These are phyloP conservation scores for Perca fluviatilis DNA, from an alignment of 2,113 vertebrate species.

Conservation along the genomic window DNA sequence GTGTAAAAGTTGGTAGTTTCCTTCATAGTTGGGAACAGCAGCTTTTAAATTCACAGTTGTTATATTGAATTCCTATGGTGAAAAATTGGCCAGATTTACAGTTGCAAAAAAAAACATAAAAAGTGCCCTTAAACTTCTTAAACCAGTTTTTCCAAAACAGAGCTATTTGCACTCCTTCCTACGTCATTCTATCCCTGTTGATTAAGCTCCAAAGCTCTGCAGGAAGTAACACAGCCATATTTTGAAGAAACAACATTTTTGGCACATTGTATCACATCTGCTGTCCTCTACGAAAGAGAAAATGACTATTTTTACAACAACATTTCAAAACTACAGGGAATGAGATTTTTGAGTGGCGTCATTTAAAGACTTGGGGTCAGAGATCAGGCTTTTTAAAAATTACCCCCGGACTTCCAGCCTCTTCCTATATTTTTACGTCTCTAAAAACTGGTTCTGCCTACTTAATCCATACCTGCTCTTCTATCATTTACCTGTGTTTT, in stretches of 20 bases:
- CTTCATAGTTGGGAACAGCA: background rate
- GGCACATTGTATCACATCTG: background rate
- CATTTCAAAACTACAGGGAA: background rate
- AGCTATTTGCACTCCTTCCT: background rate
- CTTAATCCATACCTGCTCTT: background rate
- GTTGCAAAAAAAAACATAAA: background rate
- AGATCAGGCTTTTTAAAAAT: background rate
- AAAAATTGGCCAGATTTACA: background rate
- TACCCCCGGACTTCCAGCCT: background rate
- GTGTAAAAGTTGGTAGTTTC: background rate
- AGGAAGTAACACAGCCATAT: background rate
- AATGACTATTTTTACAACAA: background rate
- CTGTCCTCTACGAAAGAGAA: background rate
- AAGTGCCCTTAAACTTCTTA: background rate
- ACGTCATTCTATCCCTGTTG: background rate
- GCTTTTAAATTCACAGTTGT: background rate
- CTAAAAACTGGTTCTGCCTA: background rate
- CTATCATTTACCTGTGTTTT: constrained; percentile 64
- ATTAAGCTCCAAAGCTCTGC: background rate
- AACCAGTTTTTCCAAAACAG: background rate
- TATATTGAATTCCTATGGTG: background rate
- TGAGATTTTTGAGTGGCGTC: background rate
- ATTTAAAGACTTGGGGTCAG: background rate
- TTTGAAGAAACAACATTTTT: background rate
- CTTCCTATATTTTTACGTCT: background rate